phyloP scores from a whole-genome alignment of 2,888 invertebrate species.

The Heliconius cydno region DNA sequence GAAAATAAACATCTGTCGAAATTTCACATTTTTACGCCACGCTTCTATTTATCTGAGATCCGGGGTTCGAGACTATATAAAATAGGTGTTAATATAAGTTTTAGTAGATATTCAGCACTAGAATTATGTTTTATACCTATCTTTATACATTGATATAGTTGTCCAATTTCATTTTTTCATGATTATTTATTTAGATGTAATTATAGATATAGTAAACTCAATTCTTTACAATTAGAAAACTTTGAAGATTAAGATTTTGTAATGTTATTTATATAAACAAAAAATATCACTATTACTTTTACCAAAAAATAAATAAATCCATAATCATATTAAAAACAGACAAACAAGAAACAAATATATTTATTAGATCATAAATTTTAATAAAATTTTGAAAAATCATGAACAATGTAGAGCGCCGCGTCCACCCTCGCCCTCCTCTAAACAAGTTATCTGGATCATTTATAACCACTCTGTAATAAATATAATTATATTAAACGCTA shows the following conservation, averaged over 20 bases:
- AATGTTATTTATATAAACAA: neutral
- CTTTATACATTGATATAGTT: too few species aligned
- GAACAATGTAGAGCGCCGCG: neutral
- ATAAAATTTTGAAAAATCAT: slow-evolving; percentile 13
- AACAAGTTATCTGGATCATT: slow-evolving; percentile 34
- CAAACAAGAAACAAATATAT: slow-evolving; percentile 7
- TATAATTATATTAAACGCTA: slow-evolving; percentile 59
- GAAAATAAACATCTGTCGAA: too few species aligned
- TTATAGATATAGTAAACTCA: too few species aligned
- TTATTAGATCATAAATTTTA: slow-evolving; percentile 16
- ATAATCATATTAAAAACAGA: neutral
- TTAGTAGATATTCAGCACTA: too few species aligned
- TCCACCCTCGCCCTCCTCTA: slow-evolving; percentile 5
- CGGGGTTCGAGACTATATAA: neutral
- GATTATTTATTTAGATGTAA: too few species aligned
- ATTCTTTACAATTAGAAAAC: neutral
- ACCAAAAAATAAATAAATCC: neutral
- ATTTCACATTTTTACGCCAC: too few species aligned
- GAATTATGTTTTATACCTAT: too few species aligned
- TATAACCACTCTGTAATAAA: slow-evolving; percentile 45
- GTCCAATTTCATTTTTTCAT: too few species aligned
- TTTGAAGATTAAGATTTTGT: neutral
- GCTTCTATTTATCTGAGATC: neutral
- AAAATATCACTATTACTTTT: neutral
- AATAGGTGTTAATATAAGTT: neutral